Evolutionary conservation across 2,113 vertebrate species (phyloP).

Genomic region (Macquaria australasica): DNA sequence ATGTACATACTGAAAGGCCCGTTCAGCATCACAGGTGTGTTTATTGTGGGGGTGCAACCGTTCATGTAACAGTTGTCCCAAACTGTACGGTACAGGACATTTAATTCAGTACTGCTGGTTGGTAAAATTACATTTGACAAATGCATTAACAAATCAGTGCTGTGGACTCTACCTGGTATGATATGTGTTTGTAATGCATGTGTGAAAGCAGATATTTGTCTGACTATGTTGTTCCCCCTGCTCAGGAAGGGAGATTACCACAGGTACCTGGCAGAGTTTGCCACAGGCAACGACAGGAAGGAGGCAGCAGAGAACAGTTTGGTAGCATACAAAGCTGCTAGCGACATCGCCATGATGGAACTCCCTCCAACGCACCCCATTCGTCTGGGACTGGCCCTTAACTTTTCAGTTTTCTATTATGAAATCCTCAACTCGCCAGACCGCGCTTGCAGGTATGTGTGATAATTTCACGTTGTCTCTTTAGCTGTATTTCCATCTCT

Average conservation of each 20-base stretch:
- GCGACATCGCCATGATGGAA: constrained; percentile 97
- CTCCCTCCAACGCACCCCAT: constrained; percentile 97
- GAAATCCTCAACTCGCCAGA: constrained; percentile 99
- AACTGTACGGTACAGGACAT: background rate
- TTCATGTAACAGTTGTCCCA: background rate
- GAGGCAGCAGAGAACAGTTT: constrained; percentile 98
- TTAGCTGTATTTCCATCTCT: background rate
- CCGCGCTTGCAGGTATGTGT: constrained; percentile 94
- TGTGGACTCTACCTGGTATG: background rate
- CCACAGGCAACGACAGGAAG: constrained; percentile 98
- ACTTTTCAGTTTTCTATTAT: constrained; percentile 99
- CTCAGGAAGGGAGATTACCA: constrained; percentile 99
- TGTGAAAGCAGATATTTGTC: background rate
- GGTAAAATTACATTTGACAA: background rate
- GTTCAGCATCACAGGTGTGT: background rate
- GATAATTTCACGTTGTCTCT: rapidly evolving
- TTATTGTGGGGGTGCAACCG: background rate
- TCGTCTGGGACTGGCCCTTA: constrained; percentile 96
- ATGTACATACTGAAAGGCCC: background rate
- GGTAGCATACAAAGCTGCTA: constrained; percentile 97
- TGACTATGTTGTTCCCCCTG: background rate
- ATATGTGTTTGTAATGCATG: background rate
- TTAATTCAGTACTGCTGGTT: background rate
- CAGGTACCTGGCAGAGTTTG: constrained; percentile 99
- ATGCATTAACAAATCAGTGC: background rate